Conservation (phyloP, 2,113 vertebrate species). For the Rhodinocichla rosea region DNA sequence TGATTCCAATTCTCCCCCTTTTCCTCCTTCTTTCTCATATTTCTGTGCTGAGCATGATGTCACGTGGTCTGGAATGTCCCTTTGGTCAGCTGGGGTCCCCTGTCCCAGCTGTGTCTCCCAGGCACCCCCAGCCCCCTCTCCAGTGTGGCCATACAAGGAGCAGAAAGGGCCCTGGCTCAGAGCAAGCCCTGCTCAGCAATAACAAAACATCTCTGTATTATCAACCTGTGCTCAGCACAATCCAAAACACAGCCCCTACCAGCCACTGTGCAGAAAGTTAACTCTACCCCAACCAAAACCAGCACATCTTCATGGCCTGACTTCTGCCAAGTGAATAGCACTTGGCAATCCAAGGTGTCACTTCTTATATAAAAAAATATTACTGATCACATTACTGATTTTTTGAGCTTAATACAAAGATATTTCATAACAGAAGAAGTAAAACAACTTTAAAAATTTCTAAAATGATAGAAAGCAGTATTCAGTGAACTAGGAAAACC, state of each 20-base stretch:
- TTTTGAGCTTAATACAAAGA: not conserved
- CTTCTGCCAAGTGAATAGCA: not conserved
- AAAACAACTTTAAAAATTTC: not conserved
- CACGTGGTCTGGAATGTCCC: not conserved
- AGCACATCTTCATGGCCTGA: not conserved
- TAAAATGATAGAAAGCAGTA: not conserved
- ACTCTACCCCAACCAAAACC: not conserved
- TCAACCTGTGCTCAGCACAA: not conserved
- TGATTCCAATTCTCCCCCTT: not conserved
- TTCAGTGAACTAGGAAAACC: not conserved
- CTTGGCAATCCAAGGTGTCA: not conserved
- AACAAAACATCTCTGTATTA: not conserved
- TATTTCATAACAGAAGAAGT: not conserved
- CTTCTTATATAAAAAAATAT: not conserved
- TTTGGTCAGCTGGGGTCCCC: not conserved
- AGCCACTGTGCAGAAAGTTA: not conserved
- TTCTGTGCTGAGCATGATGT: rapidly evolving
- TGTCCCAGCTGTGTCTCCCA: not conserved
- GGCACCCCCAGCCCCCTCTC: not conserved
- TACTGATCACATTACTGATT: not conserved
- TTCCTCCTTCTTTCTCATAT: not conserved
- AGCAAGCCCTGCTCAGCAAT: not conserved
- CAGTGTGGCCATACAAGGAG: not conserved
- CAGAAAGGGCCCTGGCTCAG: not conserved
- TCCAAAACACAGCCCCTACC: not conserved